These are phyloP conservation scores for Plutella xylostella DNA, from an alignment of 2,888 invertebrate genomes.

Conservation along the genomic window DNA sequence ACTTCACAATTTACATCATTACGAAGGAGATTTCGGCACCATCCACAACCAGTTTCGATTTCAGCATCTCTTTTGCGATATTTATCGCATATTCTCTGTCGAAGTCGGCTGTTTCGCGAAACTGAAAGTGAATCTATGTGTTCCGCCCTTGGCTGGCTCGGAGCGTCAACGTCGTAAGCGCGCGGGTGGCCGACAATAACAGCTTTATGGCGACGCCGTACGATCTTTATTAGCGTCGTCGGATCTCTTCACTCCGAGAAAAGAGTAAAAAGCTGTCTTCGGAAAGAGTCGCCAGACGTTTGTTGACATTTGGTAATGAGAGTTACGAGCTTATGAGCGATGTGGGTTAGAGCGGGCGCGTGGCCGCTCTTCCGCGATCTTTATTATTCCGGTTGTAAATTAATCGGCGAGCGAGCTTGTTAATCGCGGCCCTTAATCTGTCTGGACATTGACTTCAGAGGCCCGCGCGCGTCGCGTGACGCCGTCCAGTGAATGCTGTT, in stretches of 20 bases:
- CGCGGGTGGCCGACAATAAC: conserved; percentile 1
- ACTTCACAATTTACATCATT: conserved; percentile 60
- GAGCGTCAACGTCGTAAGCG: background rate
- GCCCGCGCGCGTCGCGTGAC: conserved; percentile 16
- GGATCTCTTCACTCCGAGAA: conserved; percentile 19
- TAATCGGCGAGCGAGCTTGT: conserved; percentile 45
- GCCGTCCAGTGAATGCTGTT: conserved; percentile 28
- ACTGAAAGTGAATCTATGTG: conserved; percentile 60
- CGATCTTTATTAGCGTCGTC: conserved; percentile 15
- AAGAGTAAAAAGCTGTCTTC: conserved; percentile 20
- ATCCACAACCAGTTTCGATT: conserved; percentile 44
- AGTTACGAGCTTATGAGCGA: conserved; percentile 33
- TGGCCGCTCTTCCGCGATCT: conserved; percentile 43
- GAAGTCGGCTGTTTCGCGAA: conserved; percentile 56
- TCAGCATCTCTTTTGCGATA: conserved; percentile 31
- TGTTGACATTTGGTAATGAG: conserved; percentile 45
- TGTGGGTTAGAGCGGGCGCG: conserved; percentile 28
- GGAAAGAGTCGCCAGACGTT: conserved; percentile 21
- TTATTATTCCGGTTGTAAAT: conserved; percentile 65
- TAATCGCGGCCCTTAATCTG: conserved; percentile 62
- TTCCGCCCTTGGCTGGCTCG: background rate
- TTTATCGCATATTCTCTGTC: conserved; percentile 34
- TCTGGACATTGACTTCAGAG: conserved; percentile 59
- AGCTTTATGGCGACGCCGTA: conserved; percentile 21
- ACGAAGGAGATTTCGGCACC: conserved; percentile 39